Evolutionary conservation across 2,113 vertebrate genomes (phyloP), one percentile per base, ranked within the genome.

Genomic region (Artemisiospiza belli): DNA sequence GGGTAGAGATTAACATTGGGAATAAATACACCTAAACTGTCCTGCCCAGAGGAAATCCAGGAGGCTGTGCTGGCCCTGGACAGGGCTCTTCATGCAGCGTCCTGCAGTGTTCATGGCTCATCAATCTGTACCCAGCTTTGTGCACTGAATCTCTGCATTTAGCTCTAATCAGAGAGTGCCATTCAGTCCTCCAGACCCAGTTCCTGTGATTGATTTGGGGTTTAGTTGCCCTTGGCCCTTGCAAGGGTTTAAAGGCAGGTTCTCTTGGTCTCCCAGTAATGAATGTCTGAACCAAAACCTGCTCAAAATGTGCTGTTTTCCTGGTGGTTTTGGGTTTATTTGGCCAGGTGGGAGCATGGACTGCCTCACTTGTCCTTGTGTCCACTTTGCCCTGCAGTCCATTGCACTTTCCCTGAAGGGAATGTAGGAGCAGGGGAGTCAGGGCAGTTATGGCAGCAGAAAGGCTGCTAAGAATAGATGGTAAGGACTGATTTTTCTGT

Each of bases 391-490:
- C n/a, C 59, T 74, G 74, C 22, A 86, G 59, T 75, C 55, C 8
- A 5, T 67, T 90, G 80, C 12, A 10, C 77, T 85, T 94, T 90
- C 19, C 43, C 79, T 88, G 74, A 41, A 69, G 78, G 64, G 84
- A 85, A 19, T 46, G 59, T 85, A 75, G 75, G 69, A 85, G 14
- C 82, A 86, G 43, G 63, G 47, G 81, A 41, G 75, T 86, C 69
- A 47, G 69, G 75, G 72, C 82, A 92, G 82, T 83, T 62, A 57
- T 7, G 62, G 87, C 84, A 90, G 84, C 78, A 92, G 81, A 93
- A 80, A 77, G 68, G 64, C 75, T 94, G 61, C 79, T 90, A 83
- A 94, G 72, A 95, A 81, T 86, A 95, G 85, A 63, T 83, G 64
- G 64, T 44, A 86, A 83, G 41, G 79, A 55, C 59, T 95, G 94